These are phyloP conservation scores for Drosophila falleni DNA, from an alignment of 2,888 invertebrate genomes.

Conservation along the genomic window DNA sequence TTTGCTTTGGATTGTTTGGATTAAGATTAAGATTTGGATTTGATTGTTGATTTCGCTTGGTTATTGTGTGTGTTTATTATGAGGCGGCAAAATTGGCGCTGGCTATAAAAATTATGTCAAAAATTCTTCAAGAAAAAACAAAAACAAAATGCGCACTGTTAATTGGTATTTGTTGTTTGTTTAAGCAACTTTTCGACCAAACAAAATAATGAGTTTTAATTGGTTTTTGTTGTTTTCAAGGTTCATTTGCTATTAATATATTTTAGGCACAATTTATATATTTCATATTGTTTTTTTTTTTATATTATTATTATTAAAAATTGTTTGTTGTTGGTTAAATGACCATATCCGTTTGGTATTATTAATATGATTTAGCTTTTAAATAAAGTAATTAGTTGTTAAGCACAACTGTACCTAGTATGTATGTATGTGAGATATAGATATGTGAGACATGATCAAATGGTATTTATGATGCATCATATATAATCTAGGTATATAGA, in stretches of 20 bases:
- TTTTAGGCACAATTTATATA: constrained; percentile 71
- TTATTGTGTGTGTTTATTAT: constrained; percentile 71
- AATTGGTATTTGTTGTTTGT: constrained; percentile 41
- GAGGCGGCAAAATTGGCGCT: constrained; percentile 57
- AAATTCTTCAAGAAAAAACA: constrained; percentile 37
- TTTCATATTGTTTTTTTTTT: constrained; percentile 40
- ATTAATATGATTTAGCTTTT: constrained; percentile 63
- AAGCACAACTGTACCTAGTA: constrained; percentile 78
- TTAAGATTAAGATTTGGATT: constrained; percentile 26
- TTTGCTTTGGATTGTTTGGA: constrained; percentile 26
- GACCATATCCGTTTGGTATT: constrained; percentile 86
- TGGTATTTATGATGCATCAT: constrained; percentile 38
- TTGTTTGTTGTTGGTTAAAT: constrained; percentile 84
- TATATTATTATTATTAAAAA: constrained; percentile 34
- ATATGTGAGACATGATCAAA: constrained; percentile 27
- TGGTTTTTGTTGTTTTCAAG: constrained; percentile 53
- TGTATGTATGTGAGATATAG: constrained; percentile 23
- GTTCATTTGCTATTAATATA: constrained; percentile 69
- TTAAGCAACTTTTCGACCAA: constrained; percentile 65
- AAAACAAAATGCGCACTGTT: constrained; percentile 60
- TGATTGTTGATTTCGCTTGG: constrained; percentile 59
- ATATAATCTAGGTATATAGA: constrained; percentile 68
- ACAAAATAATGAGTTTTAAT: constrained; percentile 55
- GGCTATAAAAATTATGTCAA: constrained; percentile 42
- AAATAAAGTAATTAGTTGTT: constrained; percentile 72